Evolutionary conservation across 2,888 invertebrate genomes (phyloP).

Genomic region (Papilio demoleus): DNA sequence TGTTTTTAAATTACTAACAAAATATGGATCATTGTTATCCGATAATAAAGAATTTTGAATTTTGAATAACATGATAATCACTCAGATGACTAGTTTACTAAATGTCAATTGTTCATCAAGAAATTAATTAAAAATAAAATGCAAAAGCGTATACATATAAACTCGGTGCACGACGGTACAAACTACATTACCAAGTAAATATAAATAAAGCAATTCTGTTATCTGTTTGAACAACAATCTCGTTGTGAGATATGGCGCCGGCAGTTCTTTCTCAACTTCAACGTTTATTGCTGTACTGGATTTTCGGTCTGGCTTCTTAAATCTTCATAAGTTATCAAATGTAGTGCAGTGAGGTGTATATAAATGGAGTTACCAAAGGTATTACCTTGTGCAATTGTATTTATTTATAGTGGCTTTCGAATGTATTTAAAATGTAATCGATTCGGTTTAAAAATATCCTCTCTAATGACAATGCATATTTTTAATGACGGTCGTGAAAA

Average conservation of each 20-base stretch:
- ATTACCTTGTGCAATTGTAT: constrained; percentile 29
- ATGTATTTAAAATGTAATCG: background rate
- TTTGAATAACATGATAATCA: background rate
- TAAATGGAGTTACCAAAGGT: constrained; percentile 48
- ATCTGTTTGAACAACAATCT: constrained; percentile 51
- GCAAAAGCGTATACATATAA: background rate
- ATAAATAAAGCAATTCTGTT: constrained; percentile 35
- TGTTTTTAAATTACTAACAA: too few relatives aligned
- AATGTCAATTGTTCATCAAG: background rate
- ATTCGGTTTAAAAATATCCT: background rate
- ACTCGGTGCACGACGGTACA: constrained; percentile 9
- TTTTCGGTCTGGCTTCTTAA: constrained; percentile 40
- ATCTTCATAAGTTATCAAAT: constrained; percentile 16
- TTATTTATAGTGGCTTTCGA: background rate
- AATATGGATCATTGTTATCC: too few relatives aligned
- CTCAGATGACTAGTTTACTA: background rate
- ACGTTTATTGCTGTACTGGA: constrained; percentile 5
- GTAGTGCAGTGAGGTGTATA: constrained; percentile 24
- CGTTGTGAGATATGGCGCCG: constrained; percentile 36
- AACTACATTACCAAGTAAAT: constrained; percentile 28
- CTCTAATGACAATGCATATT: background rate
- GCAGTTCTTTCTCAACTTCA: constrained; percentile 36
- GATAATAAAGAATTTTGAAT: too few relatives aligned
- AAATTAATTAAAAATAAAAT: background rate
- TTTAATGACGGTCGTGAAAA: background rate